Base-by-base conservation (phyloP, 2,797 vertebrate species). In the Clarias pachynema region DNA sequence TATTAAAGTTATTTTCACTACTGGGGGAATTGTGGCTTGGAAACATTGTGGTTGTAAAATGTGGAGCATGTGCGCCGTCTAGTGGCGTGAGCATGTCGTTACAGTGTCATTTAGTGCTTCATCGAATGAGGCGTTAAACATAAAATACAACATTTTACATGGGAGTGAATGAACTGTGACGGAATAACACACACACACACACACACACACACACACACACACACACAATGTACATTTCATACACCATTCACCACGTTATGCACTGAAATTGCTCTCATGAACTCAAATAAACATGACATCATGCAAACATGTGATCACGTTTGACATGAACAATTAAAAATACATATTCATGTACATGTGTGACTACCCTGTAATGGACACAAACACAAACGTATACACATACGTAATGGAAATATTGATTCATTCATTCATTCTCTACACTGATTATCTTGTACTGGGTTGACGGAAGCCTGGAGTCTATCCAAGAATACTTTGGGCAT, bases 1-100 rank as follows among this genome's bases (percentile, higher is more conserved):
- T 89, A 93, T 94, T 93, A 94, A 93, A 93, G 91, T 89, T 91
- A 93, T 94, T 94, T 95, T 94, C 90, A 91, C 93, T 92, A 94
- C 90, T 91, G 88, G 91, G 92, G 92, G 89, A 91, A 91, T 77
- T 84, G 63, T 69, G 44, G 18, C 73, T 88, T 90, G 70, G 14
- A 86, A 49, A 85, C 88, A 81, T 85, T 81, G 44, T 82, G 8
- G 80, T 86, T 79, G 53, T 9, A 62, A 53, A 60, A 69, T 40
- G 24, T 22, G 83, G 56, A 2, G 6, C 59, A 5, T 18, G 75
- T 10, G 24, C 68, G 65, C 83, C 75, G 29, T 63, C 85, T 86
- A 22, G 34, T 80, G 80, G 68, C 4, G 18, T 3, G 7, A 79
- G 9, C 0, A 20, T 49, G 9, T 26, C 14, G 49, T 79, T 26